Percentiles rank a stretch among this genome's conserved stretches.
phyloP scores from a whole-genome alignment of 2,888 invertebrate species.

The Peribatodes rhomboidaria region DNA sequence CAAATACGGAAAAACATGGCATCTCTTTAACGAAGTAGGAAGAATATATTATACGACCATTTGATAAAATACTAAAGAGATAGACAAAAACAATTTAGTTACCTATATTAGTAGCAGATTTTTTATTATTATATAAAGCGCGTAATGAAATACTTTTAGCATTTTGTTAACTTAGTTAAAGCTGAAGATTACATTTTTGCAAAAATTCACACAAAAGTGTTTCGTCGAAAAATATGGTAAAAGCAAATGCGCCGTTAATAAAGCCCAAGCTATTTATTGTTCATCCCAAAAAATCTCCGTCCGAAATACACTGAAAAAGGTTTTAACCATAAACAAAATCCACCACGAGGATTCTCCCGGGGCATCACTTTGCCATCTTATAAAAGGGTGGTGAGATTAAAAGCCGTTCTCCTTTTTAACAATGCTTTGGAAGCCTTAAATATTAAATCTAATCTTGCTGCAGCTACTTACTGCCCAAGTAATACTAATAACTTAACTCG shows the following conservation, averaged over 20 bases:
- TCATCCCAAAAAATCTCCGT: conserved; percentile 50
- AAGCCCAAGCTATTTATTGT: conserved; percentile 53
- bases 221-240: conserved; percentile 38
- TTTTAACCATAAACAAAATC: conserved; percentile 59
- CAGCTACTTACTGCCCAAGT: conserved; percentile 33
- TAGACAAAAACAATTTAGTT: no score
- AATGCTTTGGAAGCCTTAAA: conserved; percentile 48
- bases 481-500: conserved; percentile 36
- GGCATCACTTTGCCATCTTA: conserved; percentile 58
- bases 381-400: conserved; percentile 57
- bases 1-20: background rate
- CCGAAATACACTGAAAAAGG: conserved; percentile 51
- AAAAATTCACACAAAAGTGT: conserved; percentile 23
- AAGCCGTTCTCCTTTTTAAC: conserved; percentile 55
- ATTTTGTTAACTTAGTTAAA: conserved; percentile 6
- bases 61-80: no score
- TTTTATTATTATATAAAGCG: background rate
- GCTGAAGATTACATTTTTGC: conserved; percentile 14
- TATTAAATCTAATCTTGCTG: conserved; percentile 47
- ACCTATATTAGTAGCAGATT: background rate
- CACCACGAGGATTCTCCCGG: conserved; percentile 49
- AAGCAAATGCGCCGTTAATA: conserved; percentile 47
- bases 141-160: background rate
- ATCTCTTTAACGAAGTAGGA: background rate
- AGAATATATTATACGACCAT: background rate